A percentile compares a stretch with the other conserved stretches of the same genome.
Conservation (phyloP, 2,113 vertebrate genomes). For the Syngnathoides biaculeatus region DNA sequence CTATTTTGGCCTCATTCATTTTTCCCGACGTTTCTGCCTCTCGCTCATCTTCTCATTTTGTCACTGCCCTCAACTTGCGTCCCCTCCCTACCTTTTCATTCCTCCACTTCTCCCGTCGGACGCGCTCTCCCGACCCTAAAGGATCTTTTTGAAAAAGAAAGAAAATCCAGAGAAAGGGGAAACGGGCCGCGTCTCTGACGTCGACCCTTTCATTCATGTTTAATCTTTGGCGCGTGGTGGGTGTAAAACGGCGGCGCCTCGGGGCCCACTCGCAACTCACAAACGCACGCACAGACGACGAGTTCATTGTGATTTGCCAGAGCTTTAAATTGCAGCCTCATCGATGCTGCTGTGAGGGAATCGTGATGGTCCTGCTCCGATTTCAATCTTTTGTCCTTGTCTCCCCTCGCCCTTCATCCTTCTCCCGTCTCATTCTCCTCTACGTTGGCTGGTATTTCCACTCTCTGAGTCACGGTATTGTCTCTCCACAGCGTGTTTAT, state of each 20-base stretch:
- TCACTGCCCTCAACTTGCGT: conserved; percentile 1
- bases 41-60: conserved; percentile 1
- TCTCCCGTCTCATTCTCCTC: neutral
- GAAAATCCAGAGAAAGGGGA: conserved; percentile 34
- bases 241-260: conserved; percentile 30
- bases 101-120: conserved; percentile 20
- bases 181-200: conserved; percentile 29
- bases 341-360: conserved; percentile 56
- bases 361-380: conserved; percentile 42
- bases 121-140: conserved; percentile 22
- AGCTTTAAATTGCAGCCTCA: conserved; percentile 68
- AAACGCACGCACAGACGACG: conserved; percentile 30
- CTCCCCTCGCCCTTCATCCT: conserved; percentile 16
- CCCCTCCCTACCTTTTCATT: conserved; percentile 12
- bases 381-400: conserved; percentile 48
- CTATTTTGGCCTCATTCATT: neutral
- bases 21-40: neutral
- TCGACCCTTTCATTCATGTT: conserved; percentile 43
- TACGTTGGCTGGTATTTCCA: conserved; percentile 29
- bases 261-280: conserved; percentile 2
- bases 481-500: conserved; percentile 29
- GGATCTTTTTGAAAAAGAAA: conserved; percentile 34
- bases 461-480: neutral
- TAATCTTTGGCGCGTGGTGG: conserved; percentile 40
- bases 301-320: conserved; percentile 59